Conservation (phyloP, 2,797 vertebrate species). For the Oreochromis grahami region DNA sequence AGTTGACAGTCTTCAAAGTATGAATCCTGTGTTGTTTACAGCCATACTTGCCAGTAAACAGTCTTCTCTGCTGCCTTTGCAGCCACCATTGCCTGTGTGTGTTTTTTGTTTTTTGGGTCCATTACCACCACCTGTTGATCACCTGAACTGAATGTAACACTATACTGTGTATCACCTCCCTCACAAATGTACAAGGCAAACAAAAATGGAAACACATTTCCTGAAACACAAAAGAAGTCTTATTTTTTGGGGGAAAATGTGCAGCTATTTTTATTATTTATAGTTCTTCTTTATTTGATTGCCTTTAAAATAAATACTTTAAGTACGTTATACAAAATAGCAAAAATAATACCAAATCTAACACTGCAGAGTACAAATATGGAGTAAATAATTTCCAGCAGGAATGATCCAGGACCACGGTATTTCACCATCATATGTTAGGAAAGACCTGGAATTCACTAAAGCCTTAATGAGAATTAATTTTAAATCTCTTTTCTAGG, state of each 20-base stretch:
- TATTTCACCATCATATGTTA: not conserved
- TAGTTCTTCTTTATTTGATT: not conserved
- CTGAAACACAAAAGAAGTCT: not conserved
- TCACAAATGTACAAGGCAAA: not conserved
- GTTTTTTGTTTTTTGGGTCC: not conserved
- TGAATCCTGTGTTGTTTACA: not conserved
- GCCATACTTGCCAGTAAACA: not conserved
- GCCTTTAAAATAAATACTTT: not conserved
- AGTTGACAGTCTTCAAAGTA: not conserved
- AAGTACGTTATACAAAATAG: not conserved
- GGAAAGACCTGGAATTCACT: not conserved
- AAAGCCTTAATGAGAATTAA: not conserved
- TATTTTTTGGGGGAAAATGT: fast-evolving
- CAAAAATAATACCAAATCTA: not conserved
- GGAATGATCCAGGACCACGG: not conserved
- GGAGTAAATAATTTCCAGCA: not conserved
- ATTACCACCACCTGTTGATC: not conserved
- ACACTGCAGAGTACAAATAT: not conserved
- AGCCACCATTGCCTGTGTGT: not conserved
- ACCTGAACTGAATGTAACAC: not conserved
- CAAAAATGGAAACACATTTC: not conserved
- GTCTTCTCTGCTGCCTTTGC: not conserved
- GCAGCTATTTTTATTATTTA: not conserved
- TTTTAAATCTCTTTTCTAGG: not conserved
- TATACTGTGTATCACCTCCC: not conserved